Conservation (phyloP, 2,797 vertebrate species). For the Myiothlypis chrysogaster region DNA sequence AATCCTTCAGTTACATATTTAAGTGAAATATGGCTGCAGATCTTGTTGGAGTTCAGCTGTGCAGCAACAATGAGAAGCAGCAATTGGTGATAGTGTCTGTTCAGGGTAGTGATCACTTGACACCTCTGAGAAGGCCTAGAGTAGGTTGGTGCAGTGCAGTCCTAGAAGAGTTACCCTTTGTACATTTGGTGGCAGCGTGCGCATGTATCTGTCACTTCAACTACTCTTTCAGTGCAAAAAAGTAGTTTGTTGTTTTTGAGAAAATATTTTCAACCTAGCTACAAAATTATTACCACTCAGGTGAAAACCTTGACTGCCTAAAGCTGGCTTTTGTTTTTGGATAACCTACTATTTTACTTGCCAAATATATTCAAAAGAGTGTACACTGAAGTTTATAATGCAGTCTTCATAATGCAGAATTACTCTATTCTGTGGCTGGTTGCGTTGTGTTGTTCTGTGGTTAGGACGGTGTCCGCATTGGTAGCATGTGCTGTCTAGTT, state of each 20-base stretch:
- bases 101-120: background rate
- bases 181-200: background rate
- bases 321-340: background rate
- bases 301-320: background rate
- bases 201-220: background rate
- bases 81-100: background rate
- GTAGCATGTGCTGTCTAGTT: background rate
- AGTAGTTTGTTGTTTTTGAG: background rate
- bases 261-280: background rate
- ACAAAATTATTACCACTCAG: background rate
- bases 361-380: background rate
- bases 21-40: background rate
- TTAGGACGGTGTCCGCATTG: background rate
- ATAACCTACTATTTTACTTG: background rate
- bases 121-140: background rate
- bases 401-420: background rate
- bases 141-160: fast-evolving
- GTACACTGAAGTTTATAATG: background rate
- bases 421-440: background rate
- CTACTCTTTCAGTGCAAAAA: background rate
- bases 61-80: background rate
- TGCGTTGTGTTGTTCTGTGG: fast-evolving
- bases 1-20: background rate
- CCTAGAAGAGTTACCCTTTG: background rate
- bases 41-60: background rate